Base-by-base conservation (phyloP, 2,888 invertebrate species). In the Habrosyne pyritoides region DNA sequence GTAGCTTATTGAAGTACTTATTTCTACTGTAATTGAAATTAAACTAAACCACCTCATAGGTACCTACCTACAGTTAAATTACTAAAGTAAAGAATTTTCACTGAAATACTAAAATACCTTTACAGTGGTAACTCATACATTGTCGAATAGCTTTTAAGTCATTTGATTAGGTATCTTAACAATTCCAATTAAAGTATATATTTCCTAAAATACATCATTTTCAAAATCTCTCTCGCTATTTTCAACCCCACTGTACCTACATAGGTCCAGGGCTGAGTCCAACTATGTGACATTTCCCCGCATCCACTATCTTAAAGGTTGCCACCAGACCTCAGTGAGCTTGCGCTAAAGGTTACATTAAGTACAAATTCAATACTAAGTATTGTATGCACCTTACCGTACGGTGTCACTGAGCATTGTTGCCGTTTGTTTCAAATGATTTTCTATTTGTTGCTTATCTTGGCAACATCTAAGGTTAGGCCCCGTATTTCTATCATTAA, bases 231-330 rank as follows among this genome's bases (percentile, higher is more conserved):
- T 57, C 55, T 47, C 64, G 61, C 33, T 14, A 54, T 73, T 79
- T 69, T 79, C 66, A 47, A 56, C 59, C 51, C 66, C 72, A 70
- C 71, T 77, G 83, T 89, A 88, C 86, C 52, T 63, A 57, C 69
- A 70, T 75, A 76, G 77, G 87, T 89, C 89, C 90, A 90, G 86
- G 79, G 72, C 84, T 86, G 72, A 85, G 89, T 87, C 90, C 87
- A 88, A 88, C 89, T 88, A 90, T 87, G 89, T 91, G 91, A 90
- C 91, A 92, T 91, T 92, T 91, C 81, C 87, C 82, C 72, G 84
- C 84, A 85, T 84, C 86, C 86, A 85, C 86, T 85, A 88, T 87
- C 89, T 76, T 81, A 89, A 91, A 91, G 90, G 90, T 91, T 84
- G 80, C 79, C 75, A 81, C 76, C 75, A 50, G 80, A 42, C 42